A percentile compares a stretch with the other conserved stretches of the same genome.
These are phyloP conservation scores for Euura lappo DNA, from an alignment of 1,140 invertebrate species.

Conservation along the genomic window DNA sequence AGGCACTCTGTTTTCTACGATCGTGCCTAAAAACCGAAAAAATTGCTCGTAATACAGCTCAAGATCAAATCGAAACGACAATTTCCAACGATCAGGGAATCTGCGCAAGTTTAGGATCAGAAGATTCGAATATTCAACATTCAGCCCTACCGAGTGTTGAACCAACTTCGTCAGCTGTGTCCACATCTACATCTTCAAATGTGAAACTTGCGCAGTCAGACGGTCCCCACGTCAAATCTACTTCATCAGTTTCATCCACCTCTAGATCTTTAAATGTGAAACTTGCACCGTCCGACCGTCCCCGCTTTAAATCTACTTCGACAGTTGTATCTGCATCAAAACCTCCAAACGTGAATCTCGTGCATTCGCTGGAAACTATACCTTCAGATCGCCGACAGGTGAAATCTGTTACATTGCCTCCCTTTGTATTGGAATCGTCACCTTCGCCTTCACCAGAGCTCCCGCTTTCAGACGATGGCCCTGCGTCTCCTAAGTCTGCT, in stretches of 20 bases:
- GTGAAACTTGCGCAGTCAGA: no score
- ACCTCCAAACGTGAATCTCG: background rate
- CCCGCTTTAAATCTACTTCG: background rate
- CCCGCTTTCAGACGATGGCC: no score
- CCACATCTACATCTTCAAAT: background rate
- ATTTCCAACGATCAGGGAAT: slow-evolving; percentile 9
- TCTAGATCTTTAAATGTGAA: background rate
- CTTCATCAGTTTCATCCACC: background rate
- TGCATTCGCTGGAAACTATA: background rate
- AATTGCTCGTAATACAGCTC: background rate
- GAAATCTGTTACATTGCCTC: no score
- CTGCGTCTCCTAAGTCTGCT: background rate
- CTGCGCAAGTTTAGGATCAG: background rate
- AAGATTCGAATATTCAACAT: background rate
- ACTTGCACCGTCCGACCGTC: background rate
- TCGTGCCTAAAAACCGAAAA: no score
- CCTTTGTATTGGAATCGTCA: no score
- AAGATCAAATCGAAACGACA: background rate
- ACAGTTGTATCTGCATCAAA: background rate
- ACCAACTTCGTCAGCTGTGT: background rate
- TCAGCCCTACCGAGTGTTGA: background rate
- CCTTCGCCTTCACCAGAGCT: no score
- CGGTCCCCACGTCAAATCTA: background rate
- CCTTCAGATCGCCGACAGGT: no score
- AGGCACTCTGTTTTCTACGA: no score